These are phyloP conservation scores for Murina feae DNA, from an alignment of 2,113 vertebrate species.

Conservation along the genomic window DNA sequence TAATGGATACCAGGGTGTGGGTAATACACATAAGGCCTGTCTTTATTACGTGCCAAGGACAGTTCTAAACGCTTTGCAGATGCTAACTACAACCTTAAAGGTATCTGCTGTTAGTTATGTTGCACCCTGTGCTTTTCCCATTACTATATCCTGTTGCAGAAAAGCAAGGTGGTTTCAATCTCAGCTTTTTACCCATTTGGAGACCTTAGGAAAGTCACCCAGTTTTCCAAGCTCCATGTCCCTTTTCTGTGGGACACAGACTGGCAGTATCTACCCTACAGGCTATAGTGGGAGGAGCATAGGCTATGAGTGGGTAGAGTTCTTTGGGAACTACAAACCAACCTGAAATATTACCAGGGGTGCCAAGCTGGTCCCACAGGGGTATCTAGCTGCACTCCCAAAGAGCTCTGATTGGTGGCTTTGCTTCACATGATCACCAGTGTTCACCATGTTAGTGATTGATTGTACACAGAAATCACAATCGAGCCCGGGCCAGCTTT, in stretches of 20 bases:
- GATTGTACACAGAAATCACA: not conserved
- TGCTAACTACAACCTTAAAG: not conserved
- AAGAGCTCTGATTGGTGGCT: not conserved
- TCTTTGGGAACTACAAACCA: not conserved
- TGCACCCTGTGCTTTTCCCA: not conserved
- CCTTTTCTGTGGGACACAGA: not conserved
- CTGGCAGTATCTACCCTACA: not conserved
- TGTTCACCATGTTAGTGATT: not conserved
- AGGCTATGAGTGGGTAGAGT: not conserved
- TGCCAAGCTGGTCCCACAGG: not conserved
- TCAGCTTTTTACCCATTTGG: not conserved
- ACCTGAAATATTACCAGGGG: not conserved
- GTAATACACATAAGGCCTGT: not conserved
- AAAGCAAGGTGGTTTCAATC: not conserved
- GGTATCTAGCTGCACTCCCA: not conserved
- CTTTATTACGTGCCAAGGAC: not conserved
- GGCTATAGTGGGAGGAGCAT: not conserved
- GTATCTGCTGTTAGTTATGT: not conserved
- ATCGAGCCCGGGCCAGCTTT: not conserved
- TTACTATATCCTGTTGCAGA: not conserved
- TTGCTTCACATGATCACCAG: not conserved
- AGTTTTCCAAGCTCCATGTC: not conserved
- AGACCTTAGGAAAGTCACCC: not conserved
- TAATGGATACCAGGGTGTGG: not conserved
- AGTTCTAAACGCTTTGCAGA: not conserved